Percentiles rank a stretch among this genome's conserved stretches.
phyloP scores from a whole-genome alignment of 2,113 vertebrate genomes.

The Onychostoma macrolepis region DNA sequence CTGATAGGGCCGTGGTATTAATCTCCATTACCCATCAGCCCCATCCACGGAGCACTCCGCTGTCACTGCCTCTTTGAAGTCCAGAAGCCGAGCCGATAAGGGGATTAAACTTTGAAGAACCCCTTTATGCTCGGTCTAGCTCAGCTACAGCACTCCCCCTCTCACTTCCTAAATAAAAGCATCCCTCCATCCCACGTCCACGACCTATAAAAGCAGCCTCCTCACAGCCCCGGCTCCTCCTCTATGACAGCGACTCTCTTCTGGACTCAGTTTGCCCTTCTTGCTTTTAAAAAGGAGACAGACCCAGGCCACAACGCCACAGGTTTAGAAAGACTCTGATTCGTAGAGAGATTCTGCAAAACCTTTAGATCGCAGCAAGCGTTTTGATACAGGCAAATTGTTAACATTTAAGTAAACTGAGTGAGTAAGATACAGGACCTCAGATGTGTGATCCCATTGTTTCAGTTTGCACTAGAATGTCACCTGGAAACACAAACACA shows the following conservation, averaged over 20 bases:
- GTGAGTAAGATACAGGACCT: neutral
- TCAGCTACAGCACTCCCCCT: constrained; percentile 20
- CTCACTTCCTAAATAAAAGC: constrained; percentile 77
- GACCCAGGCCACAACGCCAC: neutral
- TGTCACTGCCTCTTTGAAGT: constrained; percentile 46
- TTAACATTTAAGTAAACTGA: neutral
- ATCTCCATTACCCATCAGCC: constrained; percentile 53
- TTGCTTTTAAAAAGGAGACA: constrained; percentile 30
- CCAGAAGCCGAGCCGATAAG: constrained; percentile 41
- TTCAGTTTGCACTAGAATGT: neutral
- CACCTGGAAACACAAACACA: neutral
- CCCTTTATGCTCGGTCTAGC: constrained; percentile 41
- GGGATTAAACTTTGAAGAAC: constrained; percentile 51
- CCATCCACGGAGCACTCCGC: constrained; percentile 8
- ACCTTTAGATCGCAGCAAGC: neutral
- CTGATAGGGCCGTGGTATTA: constrained; percentile 38
- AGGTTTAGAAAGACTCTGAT: neutral
- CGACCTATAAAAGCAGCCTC: constrained; percentile 9
- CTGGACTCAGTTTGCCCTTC: neutral
- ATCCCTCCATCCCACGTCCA: constrained; percentile 66
- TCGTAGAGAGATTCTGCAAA: neutral
- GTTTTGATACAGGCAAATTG: neutral
- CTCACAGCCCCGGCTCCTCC: neutral
- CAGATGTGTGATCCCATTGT: neutral
- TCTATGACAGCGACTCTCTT: neutral